Conservation (phyloP, 2,797 vertebrate species). For the Molossus alvarezi region DNA sequence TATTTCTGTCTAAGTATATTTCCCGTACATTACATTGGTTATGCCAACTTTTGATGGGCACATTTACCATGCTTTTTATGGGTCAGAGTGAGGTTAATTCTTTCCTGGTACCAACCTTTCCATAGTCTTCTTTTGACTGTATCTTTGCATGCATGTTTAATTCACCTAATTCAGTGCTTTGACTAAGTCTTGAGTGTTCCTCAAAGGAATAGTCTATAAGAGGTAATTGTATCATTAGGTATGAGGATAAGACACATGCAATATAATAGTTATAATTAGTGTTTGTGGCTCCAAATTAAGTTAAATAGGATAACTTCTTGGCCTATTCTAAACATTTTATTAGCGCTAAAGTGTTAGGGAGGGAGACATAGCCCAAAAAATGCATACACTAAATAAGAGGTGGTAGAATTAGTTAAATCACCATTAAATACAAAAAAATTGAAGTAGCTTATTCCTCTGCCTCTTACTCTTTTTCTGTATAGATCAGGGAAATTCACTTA, state of each 20-base stretch:
- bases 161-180: neutral
- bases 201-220: neutral
- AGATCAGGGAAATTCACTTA: neutral
- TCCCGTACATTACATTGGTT: neutral
- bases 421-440: neutral
- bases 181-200: neutral
- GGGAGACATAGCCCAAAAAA: neutral
- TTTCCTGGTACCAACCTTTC: slow-evolving; percentile 49
- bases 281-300: slow-evolving; percentile 13
- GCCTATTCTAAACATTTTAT: slow-evolving; percentile 37
- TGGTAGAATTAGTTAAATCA: neutral
- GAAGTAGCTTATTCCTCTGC: neutral
- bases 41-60: neutral
- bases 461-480: neutral
- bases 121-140: neutral
- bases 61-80: neutral
- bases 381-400: neutral
- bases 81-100: neutral
- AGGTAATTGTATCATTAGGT: neutral
- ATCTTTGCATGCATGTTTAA: neutral
- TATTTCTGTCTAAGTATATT: neutral
- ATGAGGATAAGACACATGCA: neutral
- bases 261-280: neutral
- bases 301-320: slow-evolving; percentile 16
- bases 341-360: neutral